Conservation (phyloP, 2,113 vertebrate species). For the Petromus typicus region DNA sequence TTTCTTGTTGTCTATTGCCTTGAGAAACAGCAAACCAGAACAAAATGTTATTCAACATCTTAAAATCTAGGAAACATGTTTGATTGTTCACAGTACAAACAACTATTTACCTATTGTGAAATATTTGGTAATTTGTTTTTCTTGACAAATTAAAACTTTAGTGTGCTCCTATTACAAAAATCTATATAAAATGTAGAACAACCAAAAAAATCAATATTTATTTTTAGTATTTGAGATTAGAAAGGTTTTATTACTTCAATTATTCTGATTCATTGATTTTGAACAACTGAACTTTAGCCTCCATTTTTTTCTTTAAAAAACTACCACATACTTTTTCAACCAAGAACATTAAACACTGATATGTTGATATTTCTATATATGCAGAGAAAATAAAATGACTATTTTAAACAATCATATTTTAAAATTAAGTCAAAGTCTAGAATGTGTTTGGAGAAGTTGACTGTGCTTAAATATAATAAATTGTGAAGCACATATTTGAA, state of each 20-base stretch:
- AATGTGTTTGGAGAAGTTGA: neutral
- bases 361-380: neutral
- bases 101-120: neutral
- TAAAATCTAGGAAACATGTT: neutral
- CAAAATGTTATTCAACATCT: neutral
- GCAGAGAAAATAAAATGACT: neutral
- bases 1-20: neutral
- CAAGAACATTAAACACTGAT: neutral
- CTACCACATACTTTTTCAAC: neutral
- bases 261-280: conserved; percentile 2
- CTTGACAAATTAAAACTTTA: neutral
- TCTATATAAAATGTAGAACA: neutral
- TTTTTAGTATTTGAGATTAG: neutral
- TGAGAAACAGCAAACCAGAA: neutral
- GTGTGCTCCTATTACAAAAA: neutral
- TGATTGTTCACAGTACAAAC: neutral
- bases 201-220: neutral
- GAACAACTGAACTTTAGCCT: neutral
- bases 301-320: conserved; percentile 2
- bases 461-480: neutral
- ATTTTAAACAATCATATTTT: neutral
- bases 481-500: neutral
- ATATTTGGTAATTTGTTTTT: neutral
- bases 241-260: neutral
- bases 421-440: neutral